phyloP scores from a whole-genome alignment of 2,888 invertebrate species.

The Selenia dentaria region DNA sequence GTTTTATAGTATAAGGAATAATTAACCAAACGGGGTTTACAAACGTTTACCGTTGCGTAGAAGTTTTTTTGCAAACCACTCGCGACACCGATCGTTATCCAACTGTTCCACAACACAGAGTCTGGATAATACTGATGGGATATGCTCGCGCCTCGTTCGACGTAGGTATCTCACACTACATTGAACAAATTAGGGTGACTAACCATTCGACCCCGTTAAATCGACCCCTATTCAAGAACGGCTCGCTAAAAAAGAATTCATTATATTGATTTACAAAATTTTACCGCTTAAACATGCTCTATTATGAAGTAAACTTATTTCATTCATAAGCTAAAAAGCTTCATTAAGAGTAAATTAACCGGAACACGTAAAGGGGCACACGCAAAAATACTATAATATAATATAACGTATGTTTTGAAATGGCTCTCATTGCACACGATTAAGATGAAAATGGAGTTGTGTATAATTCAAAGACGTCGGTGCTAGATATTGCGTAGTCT shows the following conservation, averaged over 20 bases:
- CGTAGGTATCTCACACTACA: slow-evolving; percentile 18
- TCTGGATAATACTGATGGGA: slow-evolving; percentile 19
- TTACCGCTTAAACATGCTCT: not conserved
- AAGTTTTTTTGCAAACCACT: too few species aligned
- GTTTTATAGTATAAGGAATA: too few species aligned
- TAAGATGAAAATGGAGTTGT: slow-evolving; percentile 2
- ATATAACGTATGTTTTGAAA: slow-evolving; percentile 5
- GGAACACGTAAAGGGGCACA: too few species aligned
- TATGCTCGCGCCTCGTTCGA: slow-evolving; percentile 6
- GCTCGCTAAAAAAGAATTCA: not conserved
- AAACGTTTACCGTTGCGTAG: too few species aligned
- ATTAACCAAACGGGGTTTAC: too few species aligned
- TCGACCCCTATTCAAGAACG: slow-evolving; percentile 8
- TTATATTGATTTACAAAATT: not conserved
- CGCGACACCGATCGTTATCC: slow-evolving; percentile 1
- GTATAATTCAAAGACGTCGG: slow-evolving; percentile 5
- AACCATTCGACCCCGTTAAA: slow-evolving; percentile 27
- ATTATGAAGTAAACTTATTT: too few species aligned
- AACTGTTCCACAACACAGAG: slow-evolving; percentile 8
- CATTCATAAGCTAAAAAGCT: too few species aligned
- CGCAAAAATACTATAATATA: not conserved
- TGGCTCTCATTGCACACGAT: slow-evolving; percentile 3
- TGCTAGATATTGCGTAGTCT: not conserved
- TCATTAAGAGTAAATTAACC: too few species aligned
- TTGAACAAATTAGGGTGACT: slow-evolving; percentile 21